A percentile compares a stretch with the other conserved stretches of the same genome.
These are phyloP conservation scores for Fistularia tabacaria DNA, from an alignment of 2,797 vertebrate genomes.

Conservation along the genomic window DNA sequence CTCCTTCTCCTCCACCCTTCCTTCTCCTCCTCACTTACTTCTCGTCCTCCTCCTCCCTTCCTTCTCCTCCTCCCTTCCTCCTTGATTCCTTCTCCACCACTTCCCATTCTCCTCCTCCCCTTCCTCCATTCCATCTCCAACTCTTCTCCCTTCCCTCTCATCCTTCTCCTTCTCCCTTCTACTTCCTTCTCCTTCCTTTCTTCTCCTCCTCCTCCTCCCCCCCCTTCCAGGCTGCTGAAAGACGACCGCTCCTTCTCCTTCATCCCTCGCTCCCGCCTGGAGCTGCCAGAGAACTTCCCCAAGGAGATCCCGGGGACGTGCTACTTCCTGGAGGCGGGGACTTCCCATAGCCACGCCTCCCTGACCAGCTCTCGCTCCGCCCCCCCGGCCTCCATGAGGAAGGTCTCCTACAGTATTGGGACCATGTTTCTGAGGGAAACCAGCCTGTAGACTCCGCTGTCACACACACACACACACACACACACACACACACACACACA, in stretches of 20 bases:
- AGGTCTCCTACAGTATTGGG: slow-evolving; percentile 97
- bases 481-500: slow-evolving; percentile 2
- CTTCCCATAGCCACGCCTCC: slow-evolving; percentile 82
- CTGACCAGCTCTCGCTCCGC: slow-evolving; percentile 80
- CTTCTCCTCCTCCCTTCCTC: too few species aligned
- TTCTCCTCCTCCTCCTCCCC: too few species aligned
- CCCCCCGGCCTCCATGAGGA: slow-evolving; percentile 88
- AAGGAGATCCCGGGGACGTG: slow-evolving; percentile 97
- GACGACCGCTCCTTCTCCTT: slow-evolving; percentile 92
- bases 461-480: slow-evolving; percentile 7
- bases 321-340: slow-evolving; percentile 95
- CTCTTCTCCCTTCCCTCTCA: too few species aligned
- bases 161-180: too few species aligned
- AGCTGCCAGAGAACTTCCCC: slow-evolving; percentile 98
- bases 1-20: too few species aligned
- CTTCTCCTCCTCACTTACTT: too few species aligned
- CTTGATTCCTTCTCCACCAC: too few species aligned
- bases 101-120: too few species aligned
- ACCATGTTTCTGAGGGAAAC: slow-evolving; percentile 99
- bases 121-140: too few species aligned
- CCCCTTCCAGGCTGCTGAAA: slow-evolving; percentile 83
- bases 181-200: not conserved
- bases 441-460: slow-evolving; percentile 82
- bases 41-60: too few species aligned
- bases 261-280: slow-evolving; percentile 90